These are phyloP conservation scores for Peucedramus taeniatus DNA, from an alignment of 2,113 vertebrate genomes.

Conservation along the genomic window DNA sequence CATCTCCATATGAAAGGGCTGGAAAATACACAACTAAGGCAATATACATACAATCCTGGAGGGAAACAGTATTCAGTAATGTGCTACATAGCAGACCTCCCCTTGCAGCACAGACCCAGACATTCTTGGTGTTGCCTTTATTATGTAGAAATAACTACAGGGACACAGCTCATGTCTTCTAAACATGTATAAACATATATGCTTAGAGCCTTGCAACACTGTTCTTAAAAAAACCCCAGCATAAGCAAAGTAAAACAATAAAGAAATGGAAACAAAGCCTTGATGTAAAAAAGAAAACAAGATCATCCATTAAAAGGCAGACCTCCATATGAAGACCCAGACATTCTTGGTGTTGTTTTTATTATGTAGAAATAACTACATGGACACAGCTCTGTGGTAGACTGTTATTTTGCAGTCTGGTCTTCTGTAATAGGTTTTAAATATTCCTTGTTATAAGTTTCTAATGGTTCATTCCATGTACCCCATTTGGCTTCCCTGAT, in stretches of 20 bases:
- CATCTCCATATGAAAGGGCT: not conserved
- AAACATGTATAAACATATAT: fast-evolving
- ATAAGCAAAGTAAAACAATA: not conserved
- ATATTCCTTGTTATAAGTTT: no score
- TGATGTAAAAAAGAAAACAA: not conserved
- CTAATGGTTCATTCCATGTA: no score
- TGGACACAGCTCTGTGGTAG: no score
- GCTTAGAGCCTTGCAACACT: not conserved
- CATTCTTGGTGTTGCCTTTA: not conserved
- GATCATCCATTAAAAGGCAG: not conserved
- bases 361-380: no score
- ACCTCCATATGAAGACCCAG: not conserved
- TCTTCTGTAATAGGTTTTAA: no score
- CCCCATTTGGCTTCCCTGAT: no score
- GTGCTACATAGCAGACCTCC: fast-evolving
- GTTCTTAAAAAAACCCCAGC: not conserved
- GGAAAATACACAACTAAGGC: not conserved
- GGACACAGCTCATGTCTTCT: not conserved
- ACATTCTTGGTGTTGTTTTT: no score
- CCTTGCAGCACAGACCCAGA: not conserved
- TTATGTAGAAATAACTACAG: not conserved
- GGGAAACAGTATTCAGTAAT: not conserved
- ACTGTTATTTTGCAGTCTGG: no score
- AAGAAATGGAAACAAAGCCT: not conserved
- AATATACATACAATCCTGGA: fast-evolving